A percentile compares a stretch with the other conserved stretches of the same genome.
phyloP scores from a whole-genome alignment of 2,888 invertebrate genomes.

The Lasioglossum morio region DNA sequence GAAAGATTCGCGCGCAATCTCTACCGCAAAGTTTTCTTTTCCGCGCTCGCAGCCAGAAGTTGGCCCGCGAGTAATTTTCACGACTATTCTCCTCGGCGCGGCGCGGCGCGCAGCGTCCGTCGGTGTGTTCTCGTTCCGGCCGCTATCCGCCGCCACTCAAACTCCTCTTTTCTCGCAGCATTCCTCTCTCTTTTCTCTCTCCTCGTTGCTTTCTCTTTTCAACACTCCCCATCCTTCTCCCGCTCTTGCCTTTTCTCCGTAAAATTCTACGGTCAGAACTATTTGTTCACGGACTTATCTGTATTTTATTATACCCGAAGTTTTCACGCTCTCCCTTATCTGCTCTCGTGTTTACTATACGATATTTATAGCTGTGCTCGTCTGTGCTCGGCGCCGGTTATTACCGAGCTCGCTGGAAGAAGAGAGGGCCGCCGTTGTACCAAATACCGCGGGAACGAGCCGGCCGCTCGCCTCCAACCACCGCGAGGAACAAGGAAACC shows the following conservation, averaged over 20 bases:
- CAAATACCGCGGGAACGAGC: conserved; percentile 55
- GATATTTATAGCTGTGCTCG: conserved; percentile 74
- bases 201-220: neutral
- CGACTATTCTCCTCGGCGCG: conserved; percentile 59
- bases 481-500: conserved; percentile 35
- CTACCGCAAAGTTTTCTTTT: conserved; percentile 30
- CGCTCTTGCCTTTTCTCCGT: conserved; percentile 35
- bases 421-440: conserved; percentile 54
- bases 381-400: conserved; percentile 73
- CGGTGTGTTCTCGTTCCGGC: neutral
- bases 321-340: conserved; percentile 74
- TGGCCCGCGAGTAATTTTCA: conserved; percentile 70
- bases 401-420: conserved; percentile 65
- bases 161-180: conserved; percentile 27
- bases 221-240: neutral
- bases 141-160: neutral
- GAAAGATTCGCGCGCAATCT: conserved; percentile 38
- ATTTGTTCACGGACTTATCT: conserved; percentile 75
- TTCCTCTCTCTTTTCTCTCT: conserved; percentile 22
- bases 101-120: conserved; percentile 27
- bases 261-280: conserved; percentile 70
- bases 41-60: conserved; percentile 35
- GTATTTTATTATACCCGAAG: conserved; percentile 75
- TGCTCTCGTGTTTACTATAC: conserved; percentile 74
- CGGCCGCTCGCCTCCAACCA: conserved; percentile 14